phyloP scores from a whole-genome alignment of 2,113 vertebrate genomes.

The Apteryx owenii region DNA sequence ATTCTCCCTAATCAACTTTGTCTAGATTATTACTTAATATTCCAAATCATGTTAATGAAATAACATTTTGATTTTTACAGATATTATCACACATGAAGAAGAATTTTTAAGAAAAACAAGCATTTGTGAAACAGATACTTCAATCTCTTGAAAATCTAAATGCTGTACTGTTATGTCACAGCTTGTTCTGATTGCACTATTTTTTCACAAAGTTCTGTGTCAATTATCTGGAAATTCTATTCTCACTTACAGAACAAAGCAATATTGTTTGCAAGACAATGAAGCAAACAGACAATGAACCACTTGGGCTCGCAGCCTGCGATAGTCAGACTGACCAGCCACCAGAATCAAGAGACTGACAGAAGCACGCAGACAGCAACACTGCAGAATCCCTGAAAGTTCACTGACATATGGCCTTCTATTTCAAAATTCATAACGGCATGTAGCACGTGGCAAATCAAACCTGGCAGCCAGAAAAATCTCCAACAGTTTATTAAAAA shows the following conservation, averaged over 20 bases:
- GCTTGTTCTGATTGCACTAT: background rate
- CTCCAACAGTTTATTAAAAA: background rate
- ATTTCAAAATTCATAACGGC: background rate
- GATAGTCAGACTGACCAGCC: background rate
- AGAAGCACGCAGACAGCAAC: background rate
- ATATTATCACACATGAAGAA: background rate
- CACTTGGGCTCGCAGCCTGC: background rate
- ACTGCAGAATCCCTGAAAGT: background rate
- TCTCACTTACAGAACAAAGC: conserved; percentile 42
- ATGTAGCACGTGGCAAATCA: background rate
- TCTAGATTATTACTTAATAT: background rate
- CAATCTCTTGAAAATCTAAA: background rate
- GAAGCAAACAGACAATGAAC: conserved; percentile 32
- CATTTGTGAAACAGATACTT: background rate
- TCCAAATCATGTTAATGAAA: background rate
- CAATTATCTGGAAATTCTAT: conserved; percentile 34
- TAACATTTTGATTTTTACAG: background rate
- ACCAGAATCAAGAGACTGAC: background rate
- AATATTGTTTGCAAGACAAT: conserved; percentile 42
- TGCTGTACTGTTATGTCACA: background rate
- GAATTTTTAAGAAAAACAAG: background rate
- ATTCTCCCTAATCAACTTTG: background rate
- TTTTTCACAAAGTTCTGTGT: background rate
- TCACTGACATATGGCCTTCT: background rate
- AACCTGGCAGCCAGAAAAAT: background rate